phyloP scores from a whole-genome alignment of 2,113 vertebrate species.

The Pachyramphus minor region DNA sequence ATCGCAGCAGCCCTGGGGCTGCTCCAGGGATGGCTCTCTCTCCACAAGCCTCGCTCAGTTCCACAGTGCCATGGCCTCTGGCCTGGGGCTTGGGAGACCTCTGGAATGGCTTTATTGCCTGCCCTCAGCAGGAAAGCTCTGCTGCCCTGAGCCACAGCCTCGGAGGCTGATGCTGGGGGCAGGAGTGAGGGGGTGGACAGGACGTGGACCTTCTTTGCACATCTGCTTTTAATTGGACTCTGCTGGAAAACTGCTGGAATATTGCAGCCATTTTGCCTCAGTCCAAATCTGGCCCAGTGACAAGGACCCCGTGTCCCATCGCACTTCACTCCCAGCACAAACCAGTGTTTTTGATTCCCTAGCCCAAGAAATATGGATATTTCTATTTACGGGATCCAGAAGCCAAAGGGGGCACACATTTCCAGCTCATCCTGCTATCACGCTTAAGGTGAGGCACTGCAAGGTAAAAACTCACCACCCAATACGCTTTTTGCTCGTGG shows the following conservation, averaged over 20 bases:
- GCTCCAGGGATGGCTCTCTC: neutral
- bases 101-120: neutral
- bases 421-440: neutral
- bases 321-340: neutral
- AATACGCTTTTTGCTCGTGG: neutral
- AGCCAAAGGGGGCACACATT: neutral
- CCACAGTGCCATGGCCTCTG: neutral
- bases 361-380: neutral
- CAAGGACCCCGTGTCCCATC: neutral
- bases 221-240: neutral
- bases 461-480: neutral
- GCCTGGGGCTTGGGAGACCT: neutral
- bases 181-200: neutral
- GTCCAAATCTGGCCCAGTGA: neutral
- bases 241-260: neutral
- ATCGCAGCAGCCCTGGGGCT: neutral
- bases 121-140: neutral
- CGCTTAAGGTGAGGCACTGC: rapidly evolving
- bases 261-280: neutral
- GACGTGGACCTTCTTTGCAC: neutral
- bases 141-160: neutral
- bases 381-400: neutral
- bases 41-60: neutral
- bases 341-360: neutral
- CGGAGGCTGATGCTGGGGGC: neutral